These are phyloP conservation scores for Ophiodon elongatus DNA, from an alignment of 2,113 vertebrate species.

Conservation along the genomic window DNA sequence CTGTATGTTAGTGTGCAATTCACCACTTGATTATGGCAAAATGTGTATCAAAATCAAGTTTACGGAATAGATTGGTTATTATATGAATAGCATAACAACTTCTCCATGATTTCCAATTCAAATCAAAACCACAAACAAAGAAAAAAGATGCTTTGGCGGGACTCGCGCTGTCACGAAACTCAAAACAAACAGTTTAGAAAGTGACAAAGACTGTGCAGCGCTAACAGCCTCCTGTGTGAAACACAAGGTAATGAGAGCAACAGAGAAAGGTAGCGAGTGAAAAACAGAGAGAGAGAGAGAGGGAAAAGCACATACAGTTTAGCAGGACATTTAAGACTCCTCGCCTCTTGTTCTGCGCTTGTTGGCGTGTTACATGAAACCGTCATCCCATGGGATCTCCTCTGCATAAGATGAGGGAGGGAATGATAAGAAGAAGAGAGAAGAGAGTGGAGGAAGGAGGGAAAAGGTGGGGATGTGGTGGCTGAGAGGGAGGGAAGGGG, in stretches of 20 bases:
- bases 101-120: conserved; percentile 43
- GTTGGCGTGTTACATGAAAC: conserved; percentile 63
- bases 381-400: conserved; percentile 44
- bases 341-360: conserved; percentile 45
- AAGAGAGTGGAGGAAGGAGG: conserved; percentile 12
- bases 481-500: conserved; percentile 21
- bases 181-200: conserved; percentile 23
- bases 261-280: conserved; percentile 14
- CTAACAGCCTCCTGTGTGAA: conserved; percentile 50
- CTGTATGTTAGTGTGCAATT: background rate
- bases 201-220: conserved; percentile 30
- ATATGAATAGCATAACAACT: conserved; percentile 1
- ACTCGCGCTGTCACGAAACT: background rate
- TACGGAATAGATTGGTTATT: conserved; percentile 7
- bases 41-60: conserved; percentile 10
- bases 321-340: conserved; percentile 63
- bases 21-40: background rate
- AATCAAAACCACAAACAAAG: conserved; percentile 20
- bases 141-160: conserved; percentile 17
- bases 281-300: conserved; percentile 28
- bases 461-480: conserved; percentile 22
- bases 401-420: conserved; percentile 35
- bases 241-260: conserved; percentile 59
- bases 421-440: conserved; percentile 13
- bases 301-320: conserved; percentile 60